These are phyloP conservation scores for Crotalus tigris DNA, from an alignment of 2,113 vertebrate genomes.

Conservation along the genomic window DNA sequence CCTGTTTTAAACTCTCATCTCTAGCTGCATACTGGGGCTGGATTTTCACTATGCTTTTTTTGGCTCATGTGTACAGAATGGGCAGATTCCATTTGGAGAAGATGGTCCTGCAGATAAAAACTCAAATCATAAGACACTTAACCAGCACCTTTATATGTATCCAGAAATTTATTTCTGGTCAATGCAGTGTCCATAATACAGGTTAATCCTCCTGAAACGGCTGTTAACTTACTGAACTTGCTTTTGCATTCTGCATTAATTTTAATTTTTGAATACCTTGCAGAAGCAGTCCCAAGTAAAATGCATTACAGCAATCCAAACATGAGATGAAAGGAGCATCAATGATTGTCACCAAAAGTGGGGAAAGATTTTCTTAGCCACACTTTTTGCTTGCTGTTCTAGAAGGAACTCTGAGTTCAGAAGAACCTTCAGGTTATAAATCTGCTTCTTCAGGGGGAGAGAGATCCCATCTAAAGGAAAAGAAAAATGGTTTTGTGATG, in stretches of 20 bases:
- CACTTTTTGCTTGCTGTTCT: not conserved
- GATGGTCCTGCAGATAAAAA: not conserved
- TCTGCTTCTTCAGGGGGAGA: not conserved
- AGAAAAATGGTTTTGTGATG: not conserved
- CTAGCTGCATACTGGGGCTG: not conserved
- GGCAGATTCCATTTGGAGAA: not conserved
- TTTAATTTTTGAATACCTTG: not conserved
- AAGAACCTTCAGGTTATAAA: not conserved
- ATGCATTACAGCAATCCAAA: not conserved
- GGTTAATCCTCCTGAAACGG: not conserved
- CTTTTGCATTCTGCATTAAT: not conserved
- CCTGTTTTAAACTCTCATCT: not conserved
- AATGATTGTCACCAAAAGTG: not conserved
- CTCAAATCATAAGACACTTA: not conserved
- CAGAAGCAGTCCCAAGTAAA: not conserved
- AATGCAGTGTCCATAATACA: not conserved
- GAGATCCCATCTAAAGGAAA: not conserved
- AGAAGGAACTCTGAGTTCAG: not conserved
- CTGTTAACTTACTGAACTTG: not conserved
- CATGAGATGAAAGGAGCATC: not conserved
- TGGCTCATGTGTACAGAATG: not conserved
- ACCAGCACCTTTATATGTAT: not conserved
- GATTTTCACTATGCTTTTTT: not conserved
- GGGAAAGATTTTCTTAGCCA: not conserved
- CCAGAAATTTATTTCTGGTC: not conserved